Evolutionary conservation across 2,113 vertebrate genomes (phyloP), one percentile per base, ranked within the genome.

Genomic region (Phyllopteryx taeniolatus): DNA sequence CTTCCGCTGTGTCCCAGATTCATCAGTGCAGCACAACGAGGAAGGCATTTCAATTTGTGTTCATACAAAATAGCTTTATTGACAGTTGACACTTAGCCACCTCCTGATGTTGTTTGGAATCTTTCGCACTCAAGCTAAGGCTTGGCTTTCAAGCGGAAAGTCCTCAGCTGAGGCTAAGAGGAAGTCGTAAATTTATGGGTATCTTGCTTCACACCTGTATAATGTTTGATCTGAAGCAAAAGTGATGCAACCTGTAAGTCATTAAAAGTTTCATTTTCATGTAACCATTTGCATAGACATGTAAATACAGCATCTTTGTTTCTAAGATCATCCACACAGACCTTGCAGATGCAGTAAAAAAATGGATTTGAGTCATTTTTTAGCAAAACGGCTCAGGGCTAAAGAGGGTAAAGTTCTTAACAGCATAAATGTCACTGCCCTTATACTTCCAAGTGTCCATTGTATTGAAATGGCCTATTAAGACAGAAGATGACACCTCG

Each of bases 1-100:
- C 81, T 19, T 73, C 67, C 53, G 75, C 86, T 63, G 64, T 67
- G 79, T 82, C 83, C 76, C 27, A 67, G 75, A 82, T 83, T 77
- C 56, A n/a, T 74, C 49, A 42, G 63, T 59, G 71, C 79, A 71
- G 74, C 76, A 68, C 70, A 77, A 82, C 59, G 43, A 88, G 64
- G 84, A 85, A 82, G 74, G 68, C 71, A 72, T 79, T 74, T 74
- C 65, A 39, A 73, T 67, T 27, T 81, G 19, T 60, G 17, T 57
- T 74, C 20, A 62, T 35, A n/a, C 3, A 35, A 68, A 61, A 67
- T 67, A 39, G 53, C 39, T 70, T 77, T 70, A 76, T 73, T 72
- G 57, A 62, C 53, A 69, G 59, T 22, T 49, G 22, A 47, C 31
- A 49, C 22, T 13, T 56, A 3, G 31, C 42, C 59, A 22, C 64